These are phyloP conservation scores for Sceloporus tristichus DNA, from an alignment of 2,113 vertebrate species.

Conservation along the genomic window DNA sequence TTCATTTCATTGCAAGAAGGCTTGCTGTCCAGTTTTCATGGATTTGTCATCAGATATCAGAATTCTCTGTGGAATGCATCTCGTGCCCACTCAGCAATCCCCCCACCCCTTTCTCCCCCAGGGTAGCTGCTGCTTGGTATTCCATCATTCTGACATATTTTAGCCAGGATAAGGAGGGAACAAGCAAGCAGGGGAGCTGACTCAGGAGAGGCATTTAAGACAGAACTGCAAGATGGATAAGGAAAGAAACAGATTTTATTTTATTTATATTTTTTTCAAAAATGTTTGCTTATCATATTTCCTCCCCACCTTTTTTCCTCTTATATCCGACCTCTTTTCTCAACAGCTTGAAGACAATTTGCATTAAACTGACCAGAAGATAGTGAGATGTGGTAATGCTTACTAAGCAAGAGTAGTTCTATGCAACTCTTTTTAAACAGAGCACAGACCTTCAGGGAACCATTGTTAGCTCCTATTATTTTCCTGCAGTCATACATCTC, in stretches of 20 bases:
- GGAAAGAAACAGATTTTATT: conserved; percentile 38
- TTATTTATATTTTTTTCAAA: no score
- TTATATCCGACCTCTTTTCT: conserved; percentile 3
- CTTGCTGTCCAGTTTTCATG: conserved; percentile 42
- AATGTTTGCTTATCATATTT: not conserved
- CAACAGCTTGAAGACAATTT: conserved; percentile 17
- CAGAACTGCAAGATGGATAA: conserved; percentile 51
- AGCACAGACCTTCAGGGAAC: not conserved
- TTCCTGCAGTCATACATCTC: not conserved
- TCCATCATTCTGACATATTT: conserved; percentile 78
- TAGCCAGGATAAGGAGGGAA: conserved; percentile 68
- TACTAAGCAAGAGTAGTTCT: conserved; percentile 12
- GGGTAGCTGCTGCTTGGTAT: conserved; percentile 66
- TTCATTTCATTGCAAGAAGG: conserved; percentile 35
- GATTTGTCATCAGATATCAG: conserved; percentile 63
- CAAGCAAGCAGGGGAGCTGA: conserved; percentile 73
- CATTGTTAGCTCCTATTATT: not conserved
- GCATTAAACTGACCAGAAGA: not conserved
- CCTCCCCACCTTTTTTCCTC: not conserved
- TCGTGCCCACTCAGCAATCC: conserved; percentile 67
- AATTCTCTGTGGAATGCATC: conserved; percentile 60
- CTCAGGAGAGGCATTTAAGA: conserved; percentile 69
- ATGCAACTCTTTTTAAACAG: conserved; percentile 21
- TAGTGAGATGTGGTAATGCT: not conserved
- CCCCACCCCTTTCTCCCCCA: conserved; percentile 49